Conservation (phyloP, 2,888 invertebrate species). For the Drosophila austrosaltans region DNA sequence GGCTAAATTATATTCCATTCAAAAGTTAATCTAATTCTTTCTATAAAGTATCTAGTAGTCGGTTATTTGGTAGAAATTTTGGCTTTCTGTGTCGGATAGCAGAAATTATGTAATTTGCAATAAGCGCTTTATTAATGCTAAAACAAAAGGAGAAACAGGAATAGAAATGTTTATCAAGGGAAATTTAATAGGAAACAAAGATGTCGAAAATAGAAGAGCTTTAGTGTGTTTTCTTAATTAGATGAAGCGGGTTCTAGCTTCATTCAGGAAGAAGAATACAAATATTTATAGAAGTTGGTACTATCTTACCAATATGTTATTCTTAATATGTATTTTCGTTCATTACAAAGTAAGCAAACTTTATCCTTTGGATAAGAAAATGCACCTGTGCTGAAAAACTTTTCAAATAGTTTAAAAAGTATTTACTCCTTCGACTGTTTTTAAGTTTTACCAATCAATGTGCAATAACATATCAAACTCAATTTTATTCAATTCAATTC, state of each 20-base stretch:
- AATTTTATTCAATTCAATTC: no score
- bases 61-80: background rate
- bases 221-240: background rate
- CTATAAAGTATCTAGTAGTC: background rate
- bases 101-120: slow-evolving; percentile 12
- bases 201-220: background rate
- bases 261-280: background rate
- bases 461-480: no score
- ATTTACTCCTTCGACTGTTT: no score
- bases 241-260: background rate
- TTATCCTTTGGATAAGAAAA: no score
- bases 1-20: no score
- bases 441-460: no score
- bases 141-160: background rate
- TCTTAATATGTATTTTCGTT: background rate
- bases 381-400: no score
- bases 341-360: background rate
- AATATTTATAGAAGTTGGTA: background rate
- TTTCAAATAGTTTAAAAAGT: no score
- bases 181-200: slow-evolving; percentile 9
- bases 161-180: background rate
- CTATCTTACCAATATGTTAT: no score
- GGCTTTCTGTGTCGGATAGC: background rate
- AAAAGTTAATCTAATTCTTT: no score
- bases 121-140: slow-evolving; percentile 9